phyloP scores from a whole-genome alignment of 1,140 invertebrate species.

The Diabrotica undecimpunctata region DNA sequence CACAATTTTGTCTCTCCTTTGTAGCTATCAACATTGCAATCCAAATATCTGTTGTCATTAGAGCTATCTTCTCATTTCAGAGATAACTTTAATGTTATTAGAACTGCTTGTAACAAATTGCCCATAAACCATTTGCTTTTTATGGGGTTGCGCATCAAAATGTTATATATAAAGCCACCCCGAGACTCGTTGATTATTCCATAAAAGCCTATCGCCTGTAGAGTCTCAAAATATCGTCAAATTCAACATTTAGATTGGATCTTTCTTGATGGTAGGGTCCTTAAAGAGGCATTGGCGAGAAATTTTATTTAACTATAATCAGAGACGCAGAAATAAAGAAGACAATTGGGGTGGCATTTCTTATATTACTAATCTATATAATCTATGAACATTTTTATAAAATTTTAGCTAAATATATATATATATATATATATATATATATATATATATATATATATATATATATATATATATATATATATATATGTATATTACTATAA shows the following conservation, averaged over 20 bases:
- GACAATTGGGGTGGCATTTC: no score
- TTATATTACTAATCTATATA: no score
- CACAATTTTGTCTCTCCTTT: no score
- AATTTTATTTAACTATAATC: not conserved
- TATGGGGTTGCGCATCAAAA: constrained; percentile 6
- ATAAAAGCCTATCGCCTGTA: constrained; percentile 10
- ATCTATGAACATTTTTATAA: no score
- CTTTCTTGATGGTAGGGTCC: not conserved
- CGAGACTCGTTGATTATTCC: constrained; percentile 10
- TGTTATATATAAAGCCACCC: constrained; percentile 3
- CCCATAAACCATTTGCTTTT: constrained; percentile 8
- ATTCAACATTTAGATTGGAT: constrained; percentile 12
- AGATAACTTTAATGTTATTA: constrained; percentile 3
- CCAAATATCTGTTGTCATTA: not conserved
- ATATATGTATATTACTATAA: no score
- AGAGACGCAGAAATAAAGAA: no score
- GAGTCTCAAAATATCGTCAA: constrained; percentile 7
- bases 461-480: no score
- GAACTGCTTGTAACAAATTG: constrained; percentile 8
- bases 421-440: no score
- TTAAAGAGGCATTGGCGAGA: not conserved
- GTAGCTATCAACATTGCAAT: not conserved
- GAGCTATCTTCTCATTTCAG: not conserved
- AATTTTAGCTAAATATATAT: no score
- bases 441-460: no score